Base-by-base conservation (phyloP, 2,113 vertebrate genomes). In the Macquaria australasica region DNA sequence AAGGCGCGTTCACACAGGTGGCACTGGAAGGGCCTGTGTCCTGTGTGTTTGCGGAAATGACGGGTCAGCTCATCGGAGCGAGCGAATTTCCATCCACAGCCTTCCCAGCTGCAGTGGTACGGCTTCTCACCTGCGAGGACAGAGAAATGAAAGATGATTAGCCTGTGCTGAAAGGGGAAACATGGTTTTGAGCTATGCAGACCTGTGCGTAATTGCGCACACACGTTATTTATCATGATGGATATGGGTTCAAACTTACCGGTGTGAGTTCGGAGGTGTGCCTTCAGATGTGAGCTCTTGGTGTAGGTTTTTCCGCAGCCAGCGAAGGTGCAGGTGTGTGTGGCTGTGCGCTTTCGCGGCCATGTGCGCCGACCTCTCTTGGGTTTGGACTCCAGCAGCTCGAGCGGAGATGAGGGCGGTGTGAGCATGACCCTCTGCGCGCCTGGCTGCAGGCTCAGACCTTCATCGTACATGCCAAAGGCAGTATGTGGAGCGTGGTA, bases 51-150 rank as follows among this genome's bases (percentile, higher is more conserved):
- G 79, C 98, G 97, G 88, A 98, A 99, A 87, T 99, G 98, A 7
- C 98, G 98, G 5, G 98, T 99, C 56, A 99, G 96, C 59, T 99
- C 98, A 1, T 99, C 98, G 0, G 98, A 99, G 41, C 98, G 97
- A 0, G 98, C 98, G 20, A 99, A 99, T 87, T 99, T 99, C 98
- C 98, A 99, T 12, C 98, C 98, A 41, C 98, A 99, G 83, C 98
- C 98, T 41, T 99, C 98, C 98, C 98, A 99, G 92, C 97, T 99
- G 96, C 98, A 99, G 94, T 99, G 98, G 85, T 99, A 99, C 0
- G 98, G 98, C 92, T 99, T 99, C 79, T 99, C 98, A 94, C 98
- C 98, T 99, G 95, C 6, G 0, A 4, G 73, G 73, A 68, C 68
- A 78, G 51, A 71, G 34, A 39, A 60, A 15, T 2, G 1, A 3